These are phyloP conservation scores for Lineus longissimus DNA, from an alignment of 1,140 invertebrate species.

Conservation along the genomic window DNA sequence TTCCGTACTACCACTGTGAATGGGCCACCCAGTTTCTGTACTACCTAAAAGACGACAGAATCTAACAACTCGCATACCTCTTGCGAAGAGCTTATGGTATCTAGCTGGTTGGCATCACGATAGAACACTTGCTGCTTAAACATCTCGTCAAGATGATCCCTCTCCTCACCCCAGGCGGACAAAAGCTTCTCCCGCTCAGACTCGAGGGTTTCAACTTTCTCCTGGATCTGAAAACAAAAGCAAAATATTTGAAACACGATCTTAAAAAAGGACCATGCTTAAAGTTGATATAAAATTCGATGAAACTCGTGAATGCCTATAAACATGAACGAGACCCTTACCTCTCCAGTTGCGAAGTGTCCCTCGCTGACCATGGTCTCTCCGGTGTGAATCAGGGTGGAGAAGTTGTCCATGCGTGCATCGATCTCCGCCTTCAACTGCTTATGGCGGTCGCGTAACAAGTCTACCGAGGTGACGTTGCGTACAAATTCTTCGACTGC, in stretches of 20 bases:
- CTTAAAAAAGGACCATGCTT: no score
- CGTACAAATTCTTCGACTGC: conserved; percentile 74
- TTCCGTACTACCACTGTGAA: not conserved
- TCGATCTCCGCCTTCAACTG: conserved; percentile 91
- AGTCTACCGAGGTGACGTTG: conserved; percentile 86
- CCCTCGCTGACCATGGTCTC: conserved; percentile 71
- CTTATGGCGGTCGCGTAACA: conserved; percentile 78
- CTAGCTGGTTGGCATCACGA: conserved; percentile 88
- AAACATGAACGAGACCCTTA: conserved; percentile 53
- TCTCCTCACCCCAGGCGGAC: conserved; percentile 93
- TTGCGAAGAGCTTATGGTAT: conserved; percentile 82
- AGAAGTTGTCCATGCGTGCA: conserved; percentile 82
- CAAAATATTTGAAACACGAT: not conserved
- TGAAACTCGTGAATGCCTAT: not conserved
- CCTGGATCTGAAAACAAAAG: conserved; percentile 69
- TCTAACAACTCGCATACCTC: no score
- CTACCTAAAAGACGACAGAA: not conserved
- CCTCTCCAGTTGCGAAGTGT: conserved; percentile 69
- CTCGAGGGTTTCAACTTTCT: conserved; percentile 84
- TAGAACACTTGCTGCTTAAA: conserved; percentile 93
- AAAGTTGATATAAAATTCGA: no score
- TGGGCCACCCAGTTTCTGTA: not conserved
- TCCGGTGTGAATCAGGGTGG: conserved; percentile 72
- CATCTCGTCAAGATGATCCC: conserved; percentile 86
- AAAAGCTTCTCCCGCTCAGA: conserved; percentile 95